Base-by-base conservation (phyloP, 2,888 invertebrate genomes). In the Tenthredo amoena region DNA sequence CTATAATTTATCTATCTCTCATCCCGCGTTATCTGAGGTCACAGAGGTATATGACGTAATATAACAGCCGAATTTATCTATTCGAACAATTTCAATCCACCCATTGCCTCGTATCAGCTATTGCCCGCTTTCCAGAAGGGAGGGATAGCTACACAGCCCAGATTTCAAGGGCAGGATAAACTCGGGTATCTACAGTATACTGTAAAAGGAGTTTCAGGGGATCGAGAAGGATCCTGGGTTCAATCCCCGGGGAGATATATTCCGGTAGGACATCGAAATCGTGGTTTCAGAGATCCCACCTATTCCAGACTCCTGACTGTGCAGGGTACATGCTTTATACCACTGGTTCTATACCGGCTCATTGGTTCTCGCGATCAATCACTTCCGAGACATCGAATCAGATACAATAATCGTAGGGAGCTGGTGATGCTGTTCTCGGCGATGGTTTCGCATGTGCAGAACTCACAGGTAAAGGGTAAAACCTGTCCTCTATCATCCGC, bases 331-430 rank as follows among this genome's bases (percentile, higher is more conserved):
- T 34, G 10, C 18, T 55, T 6, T 15, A 47, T 55, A 77, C 55
- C 34, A 15, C 5, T 18, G 26, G 34, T 62, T 62, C 62, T 18
- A 62, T 21, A 62, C 12, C 21, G 81, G 34, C 40, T 81, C 62
- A 43, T 77, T 31, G 81, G 18, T 40, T 37, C 81, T 34, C 62
- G 6, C 62, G 62, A 81, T 81, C 81, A 81, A 81, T 81, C 81
- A 81, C 81, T 62, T 81, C 37, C 81, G 15, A 37, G 81, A 81
- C 81, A 81, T 62, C 81, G 62, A 62, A 81, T 81, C 81, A 58
- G 81, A n/a, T 62, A 18, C 81, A 62, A 58, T 81, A 62, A 81
- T 81, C 37, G 10, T 34, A 37, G 21, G 21, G 26, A 74, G 9
- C 74, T 9, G n/a, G 1, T 55, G 34, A 7, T 62, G 26, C 62